Conservation (phyloP, 1,140 invertebrate genomes). For the Archegozetes longisetosus region DNA sequence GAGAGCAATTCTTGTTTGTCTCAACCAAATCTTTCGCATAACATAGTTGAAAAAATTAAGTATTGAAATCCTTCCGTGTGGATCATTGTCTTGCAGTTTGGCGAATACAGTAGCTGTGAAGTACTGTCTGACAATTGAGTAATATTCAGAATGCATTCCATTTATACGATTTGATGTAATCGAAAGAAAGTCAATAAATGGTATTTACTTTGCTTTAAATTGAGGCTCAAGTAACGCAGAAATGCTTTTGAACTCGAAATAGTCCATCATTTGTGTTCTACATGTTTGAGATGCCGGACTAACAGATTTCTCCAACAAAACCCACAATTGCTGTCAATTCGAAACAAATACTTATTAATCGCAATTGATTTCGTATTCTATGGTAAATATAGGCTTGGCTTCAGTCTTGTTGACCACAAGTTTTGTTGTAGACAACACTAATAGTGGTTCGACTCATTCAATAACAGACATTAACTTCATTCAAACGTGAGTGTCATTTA, state of each 20-base stretch:
- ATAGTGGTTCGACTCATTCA: no score
- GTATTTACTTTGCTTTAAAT: conserved; percentile 39
- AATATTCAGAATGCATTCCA: no score
- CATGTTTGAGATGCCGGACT: conserved; percentile 46
- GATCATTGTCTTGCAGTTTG: conserved; percentile 63
- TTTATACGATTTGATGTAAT: no score
- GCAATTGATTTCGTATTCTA: background rate
- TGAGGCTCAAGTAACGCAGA: conserved; percentile 44
- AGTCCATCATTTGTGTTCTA: conserved; percentile 68
- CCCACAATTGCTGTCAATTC: conserved; percentile 47
- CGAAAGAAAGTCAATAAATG: conserved; percentile 4
- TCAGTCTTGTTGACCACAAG: no score
- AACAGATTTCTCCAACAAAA: conserved; percentile 52
- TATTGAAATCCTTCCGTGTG: conserved; percentile 59
- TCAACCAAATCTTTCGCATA: conserved; percentile 83
- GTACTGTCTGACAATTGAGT: conserved; percentile 40
- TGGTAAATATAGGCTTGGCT: no score
- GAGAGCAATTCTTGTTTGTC: conserved; percentile 78
- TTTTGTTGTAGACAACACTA: no score
- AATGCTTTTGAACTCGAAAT: conserved; percentile 63
- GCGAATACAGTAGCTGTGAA: conserved; percentile 70
- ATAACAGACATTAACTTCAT: no score
- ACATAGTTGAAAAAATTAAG: conserved; percentile 83
- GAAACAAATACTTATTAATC: background rate
- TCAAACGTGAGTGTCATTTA: no score